A percentile compares a stretch with the other conserved stretches of the same genome.
These are phyloP conservation scores for Macaria liturata DNA, from an alignment of 2,888 invertebrate genomes.

Conservation along the genomic window DNA sequence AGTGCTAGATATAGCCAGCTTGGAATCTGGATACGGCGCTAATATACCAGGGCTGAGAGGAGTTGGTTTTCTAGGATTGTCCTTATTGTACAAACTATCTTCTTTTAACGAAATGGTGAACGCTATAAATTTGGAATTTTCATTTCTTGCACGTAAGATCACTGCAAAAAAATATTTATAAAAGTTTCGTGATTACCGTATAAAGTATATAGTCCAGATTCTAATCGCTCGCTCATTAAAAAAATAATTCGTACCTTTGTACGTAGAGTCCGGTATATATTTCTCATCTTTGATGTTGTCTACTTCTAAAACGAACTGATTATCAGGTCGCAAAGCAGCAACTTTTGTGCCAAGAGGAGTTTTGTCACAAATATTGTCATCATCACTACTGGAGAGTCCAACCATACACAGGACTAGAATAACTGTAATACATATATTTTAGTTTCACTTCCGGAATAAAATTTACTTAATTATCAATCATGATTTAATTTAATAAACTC, in stretches of 20 bases:
- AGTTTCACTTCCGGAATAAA: too few relatives aligned
- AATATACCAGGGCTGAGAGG: conserved; percentile 56
- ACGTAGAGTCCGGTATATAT: conserved; percentile 54
- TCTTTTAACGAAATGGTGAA: conserved; percentile 67
- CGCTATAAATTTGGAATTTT: conserved; percentile 61
- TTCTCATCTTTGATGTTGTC: conserved; percentile 51
- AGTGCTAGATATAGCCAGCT: conserved; percentile 42
- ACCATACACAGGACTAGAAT: conserved; percentile 8
- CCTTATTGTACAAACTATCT: conserved; percentile 52
- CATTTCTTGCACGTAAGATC: conserved; percentile 55
- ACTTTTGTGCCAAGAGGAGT: conserved; percentile 62
- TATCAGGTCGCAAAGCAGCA: conserved; percentile 64
- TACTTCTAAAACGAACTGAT: conserved; percentile 64
- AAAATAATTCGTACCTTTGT: conserved; percentile 35
- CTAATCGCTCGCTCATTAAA: too few relatives aligned
- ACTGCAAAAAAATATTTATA: conserved; percentile 43
- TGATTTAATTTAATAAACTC: not conserved
- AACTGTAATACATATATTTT: conserved; percentile 9
- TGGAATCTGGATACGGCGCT: conserved; percentile 42
- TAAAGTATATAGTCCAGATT: not conserved
- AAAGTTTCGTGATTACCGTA: not conserved
- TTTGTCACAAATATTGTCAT: conserved; percentile 55
- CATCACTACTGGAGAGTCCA: conserved; percentile 33
- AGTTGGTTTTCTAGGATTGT: conserved; percentile 58
- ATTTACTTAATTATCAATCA: too few relatives aligned